Evolutionary conservation across 2,888 invertebrate genomes (phyloP), one percentile per base, ranked within the genome.

Genomic region (Cryptus armator): DNA sequence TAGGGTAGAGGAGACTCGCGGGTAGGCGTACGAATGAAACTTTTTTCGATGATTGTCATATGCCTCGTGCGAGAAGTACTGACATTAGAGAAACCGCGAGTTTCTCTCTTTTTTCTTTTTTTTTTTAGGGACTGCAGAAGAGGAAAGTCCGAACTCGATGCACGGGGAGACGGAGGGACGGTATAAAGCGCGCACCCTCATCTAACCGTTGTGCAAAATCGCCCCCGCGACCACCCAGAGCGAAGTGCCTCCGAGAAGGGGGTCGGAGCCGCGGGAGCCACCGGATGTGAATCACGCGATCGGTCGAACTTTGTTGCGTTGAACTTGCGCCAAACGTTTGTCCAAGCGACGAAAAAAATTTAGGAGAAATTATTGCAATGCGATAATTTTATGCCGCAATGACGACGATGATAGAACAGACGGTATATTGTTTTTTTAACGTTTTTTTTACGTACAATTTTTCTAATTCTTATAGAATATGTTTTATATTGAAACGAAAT

Each of bases 211-310:
- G 72, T 43, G 56, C 53, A 32, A 10, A 71, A 59, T 9, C 75
- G 75, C 48, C 48, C 66, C 9, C 48, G 56, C 53, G 51, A 46
- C n/a, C 43, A 24, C 62, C 53, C 44, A 43, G 68, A 71, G 32
- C 48, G 44, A 24, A 10, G 70, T 19, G 24, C 14, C n/a, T 44
- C 24, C 46, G n/a, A 67, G 32, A 56, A 44, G 19, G 19, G 71
- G 84, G 68, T 74, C 62, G 62, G 37, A 72, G 46, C 53, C 59
- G 44, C 72, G 48, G 81, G 76, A 53, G 76, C 19, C 53, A 84
- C 87, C 88, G 89, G 88, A 90, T 87, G 91, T 90, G 89, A 90
- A 90, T 89, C 90, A 89, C 84, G 66, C 81, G 71, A 53, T 46
- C 46, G 62, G 46, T 16, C 19, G 16, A 14, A 76, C 68, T 53